Conservation (phyloP, 2,797 vertebrate genomes). For the Pempheris klunzingeri region DNA sequence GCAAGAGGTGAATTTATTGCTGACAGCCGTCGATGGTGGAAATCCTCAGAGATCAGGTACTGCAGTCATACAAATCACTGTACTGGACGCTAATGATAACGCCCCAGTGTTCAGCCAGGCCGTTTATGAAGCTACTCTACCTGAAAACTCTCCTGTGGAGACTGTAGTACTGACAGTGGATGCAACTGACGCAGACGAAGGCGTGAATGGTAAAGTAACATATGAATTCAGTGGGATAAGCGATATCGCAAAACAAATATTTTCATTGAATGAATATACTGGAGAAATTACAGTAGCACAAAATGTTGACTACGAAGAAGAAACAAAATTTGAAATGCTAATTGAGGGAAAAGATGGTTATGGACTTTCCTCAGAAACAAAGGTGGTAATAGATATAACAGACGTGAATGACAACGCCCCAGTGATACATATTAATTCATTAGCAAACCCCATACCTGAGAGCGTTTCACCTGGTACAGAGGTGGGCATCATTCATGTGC, state of each 20-base stretch:
- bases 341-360: conserved; percentile 77
- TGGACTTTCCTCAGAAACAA: conserved; percentile 64
- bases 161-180: conserved; percentile 64
- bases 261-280: conserved; percentile 55
- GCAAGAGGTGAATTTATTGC: conserved; percentile 62
- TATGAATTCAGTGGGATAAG: conserved; percentile 66
- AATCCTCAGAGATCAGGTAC: conserved; percentile 78
- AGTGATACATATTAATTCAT: conserved; percentile 7
- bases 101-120: conserved; percentile 73
- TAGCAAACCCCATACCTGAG: conserved; percentile 32
- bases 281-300: conserved; percentile 72
- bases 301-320: conserved; percentile 81
- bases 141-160: conserved; percentile 64
- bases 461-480: conserved; percentile 63
- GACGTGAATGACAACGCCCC: conserved; percentile 42
- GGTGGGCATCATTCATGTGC: conserved; percentile 26
- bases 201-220: conserved; percentile 67
- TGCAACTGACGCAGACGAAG: conserved; percentile 76
- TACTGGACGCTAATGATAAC: conserved; percentile 82
- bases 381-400: conserved; percentile 64
- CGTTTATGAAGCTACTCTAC: conserved; percentile 64
- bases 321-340: conserved; percentile 61
- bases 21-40: conserved; percentile 79
- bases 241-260: conserved; percentile 52
- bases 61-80: conserved; percentile 70